Base-by-base conservation (phyloP, 2,797 vertebrate genomes). In the Lutjanus argentimaculatus region DNA sequence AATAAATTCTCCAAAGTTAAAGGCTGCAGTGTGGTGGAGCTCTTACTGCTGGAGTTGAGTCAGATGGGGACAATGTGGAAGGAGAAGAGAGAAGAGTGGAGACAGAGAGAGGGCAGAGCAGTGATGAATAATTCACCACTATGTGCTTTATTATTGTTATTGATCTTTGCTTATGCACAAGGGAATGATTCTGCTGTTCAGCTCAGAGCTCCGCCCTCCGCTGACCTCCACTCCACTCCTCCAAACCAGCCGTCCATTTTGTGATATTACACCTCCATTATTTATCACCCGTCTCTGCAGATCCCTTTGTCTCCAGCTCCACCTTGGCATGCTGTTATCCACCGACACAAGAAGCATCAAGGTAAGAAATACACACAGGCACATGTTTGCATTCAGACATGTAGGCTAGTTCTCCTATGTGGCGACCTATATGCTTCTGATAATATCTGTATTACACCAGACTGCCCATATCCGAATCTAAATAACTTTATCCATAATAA, bases 241-340 rank as follows among this genome's bases (percentile, higher is more conserved):
- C 85, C 66, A 90, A 94, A 92, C 76, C 88, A 89, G 78, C 86
- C 84, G 67, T 92, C 93, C 90, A 92, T 93, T 91, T 94, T 95
- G 93, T 94, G 92, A 95, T 95, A 95, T 89, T 53, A 36, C 77
- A 84, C 88, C 93, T 96, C 89, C 93, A 97, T 96, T 95, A 97
- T 97, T 96, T 96, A 96, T 95, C 53, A 75, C 69, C 80, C 69
- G 64, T 88, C 82, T 80, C 92, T 79, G 77, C 85, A 57, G 79
- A 83, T 85, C 87, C 88, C 45, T 16, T 92, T 91, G 93, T 93
- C 75, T 90, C 67, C 69, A 77, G 55, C 77, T 89, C 84, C 92
- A 87, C 87, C 91, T 85, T 89, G 91, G 91, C 91, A 92, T 77
- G 67, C 7, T 61, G 72, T 65, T 14, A 40, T 67, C 62, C 56